phyloP scores from a whole-genome alignment of 2,797 vertebrate species.

The Chelmon rostratus region DNA sequence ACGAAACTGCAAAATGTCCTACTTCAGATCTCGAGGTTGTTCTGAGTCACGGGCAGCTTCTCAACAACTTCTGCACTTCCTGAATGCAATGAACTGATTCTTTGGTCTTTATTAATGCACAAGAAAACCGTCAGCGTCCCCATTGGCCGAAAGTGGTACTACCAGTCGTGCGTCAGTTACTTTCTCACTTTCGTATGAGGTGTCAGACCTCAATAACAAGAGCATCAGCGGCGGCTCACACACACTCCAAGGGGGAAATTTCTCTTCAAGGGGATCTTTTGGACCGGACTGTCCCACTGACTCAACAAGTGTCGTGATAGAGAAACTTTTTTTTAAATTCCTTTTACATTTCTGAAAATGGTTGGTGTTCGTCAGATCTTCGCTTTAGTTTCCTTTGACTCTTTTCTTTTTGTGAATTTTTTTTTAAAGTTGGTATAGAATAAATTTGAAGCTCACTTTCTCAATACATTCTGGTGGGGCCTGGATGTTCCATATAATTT shows the following conservation, averaged over 20 bases:
- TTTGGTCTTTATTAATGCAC: slow-evolving; percentile 31
- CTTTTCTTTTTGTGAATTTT: background rate
- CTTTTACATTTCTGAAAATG: background rate
- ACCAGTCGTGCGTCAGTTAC: slow-evolving; percentile 9
- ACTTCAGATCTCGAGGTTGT: slow-evolving; percentile 1
- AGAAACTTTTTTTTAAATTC: background rate
- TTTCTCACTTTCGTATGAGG: slow-evolving; percentile 37
- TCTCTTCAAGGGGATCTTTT: slow-evolving; percentile 37
- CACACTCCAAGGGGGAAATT: slow-evolving; percentile 2
- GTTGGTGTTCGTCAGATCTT: background rate
- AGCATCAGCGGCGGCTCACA: slow-evolving; percentile 14
- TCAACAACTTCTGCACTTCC: slow-evolving; percentile 68
- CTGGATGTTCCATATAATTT: background rate
- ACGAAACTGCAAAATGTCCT: background rate
- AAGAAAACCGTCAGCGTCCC: slow-evolving; percentile 34
- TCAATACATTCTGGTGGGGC: background rate
- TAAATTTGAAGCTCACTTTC: background rate
- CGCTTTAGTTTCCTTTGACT: background rate
- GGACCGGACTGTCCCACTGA: slow-evolving; percentile 38
- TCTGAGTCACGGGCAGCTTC: background rate
- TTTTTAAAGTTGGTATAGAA: background rate
- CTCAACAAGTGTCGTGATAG: slow-evolving; percentile 10
- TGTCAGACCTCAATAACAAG: slow-evolving; percentile 9
- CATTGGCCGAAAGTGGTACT: background rate
- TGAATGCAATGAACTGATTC: slow-evolving; percentile 38